These are phyloP conservation scores for Glossophaga mutica DNA, from an alignment of 2,797 vertebrate species.

Conservation along the genomic window DNA sequence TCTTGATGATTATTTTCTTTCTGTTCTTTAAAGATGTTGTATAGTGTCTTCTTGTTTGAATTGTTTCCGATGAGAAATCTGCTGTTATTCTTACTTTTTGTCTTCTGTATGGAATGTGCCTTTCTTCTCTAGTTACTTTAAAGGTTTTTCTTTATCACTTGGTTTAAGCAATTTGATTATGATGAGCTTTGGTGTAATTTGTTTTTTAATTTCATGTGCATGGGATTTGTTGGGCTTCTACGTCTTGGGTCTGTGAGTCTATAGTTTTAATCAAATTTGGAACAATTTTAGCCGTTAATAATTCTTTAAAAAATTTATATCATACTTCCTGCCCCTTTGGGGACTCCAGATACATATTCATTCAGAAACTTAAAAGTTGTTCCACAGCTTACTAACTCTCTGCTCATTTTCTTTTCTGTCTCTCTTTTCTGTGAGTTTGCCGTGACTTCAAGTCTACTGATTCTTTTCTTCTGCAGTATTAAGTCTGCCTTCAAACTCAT, in stretches of 20 bases:
- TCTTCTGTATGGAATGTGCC: background rate
- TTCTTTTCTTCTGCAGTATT: background rate
- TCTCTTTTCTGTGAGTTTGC: background rate
- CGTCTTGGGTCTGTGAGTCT: background rate
- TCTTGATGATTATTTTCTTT: background rate
- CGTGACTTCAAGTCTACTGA: background rate
- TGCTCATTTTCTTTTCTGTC: background rate
- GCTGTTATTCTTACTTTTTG: background rate
- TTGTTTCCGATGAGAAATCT: background rate
- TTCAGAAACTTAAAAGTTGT: background rate
- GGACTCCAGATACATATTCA: background rate
- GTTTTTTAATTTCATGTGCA: background rate
- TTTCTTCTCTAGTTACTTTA: background rate
- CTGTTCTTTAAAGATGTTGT: background rate
- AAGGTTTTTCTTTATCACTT: background rate
- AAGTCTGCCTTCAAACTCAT: background rate
- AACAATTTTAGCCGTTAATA: background rate
- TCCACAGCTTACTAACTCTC: background rate
- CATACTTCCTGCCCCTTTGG: background rate
- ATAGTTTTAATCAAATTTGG: constrained; percentile 3
- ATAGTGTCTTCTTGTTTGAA: background rate
- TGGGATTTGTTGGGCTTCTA: background rate
- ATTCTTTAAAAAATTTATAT: background rate
- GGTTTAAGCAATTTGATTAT: background rate
- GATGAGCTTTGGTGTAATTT: background rate